Percentiles rank a stretch among this genome's conserved stretches.
Evolutionary conservation across 1,140 invertebrate genomes (phyloP).

Genomic region (Aleiodes sp.): DNA sequence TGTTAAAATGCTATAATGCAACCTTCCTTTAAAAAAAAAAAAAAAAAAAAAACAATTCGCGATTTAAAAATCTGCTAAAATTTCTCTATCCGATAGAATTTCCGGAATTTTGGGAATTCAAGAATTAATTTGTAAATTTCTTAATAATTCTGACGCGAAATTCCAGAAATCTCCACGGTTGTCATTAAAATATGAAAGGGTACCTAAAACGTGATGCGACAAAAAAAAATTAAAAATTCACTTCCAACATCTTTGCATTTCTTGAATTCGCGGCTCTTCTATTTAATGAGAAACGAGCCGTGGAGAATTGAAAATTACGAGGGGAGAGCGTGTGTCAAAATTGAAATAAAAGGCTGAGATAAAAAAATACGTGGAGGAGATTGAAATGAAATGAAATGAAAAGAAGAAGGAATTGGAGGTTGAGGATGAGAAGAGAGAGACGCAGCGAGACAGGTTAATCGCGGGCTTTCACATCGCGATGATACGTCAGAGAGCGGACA

Average conservation of each 20-base stretch:
- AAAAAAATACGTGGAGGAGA: not conserved
- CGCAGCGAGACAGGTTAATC: constrained; percentile 38
- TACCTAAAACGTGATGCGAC: not conserved
- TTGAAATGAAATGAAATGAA: not conserved
- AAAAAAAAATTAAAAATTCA: not conserved
- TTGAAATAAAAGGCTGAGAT: not conserved
- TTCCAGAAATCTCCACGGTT: constrained; percentile 5
- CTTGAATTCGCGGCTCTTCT: not conserved
- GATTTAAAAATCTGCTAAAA: no score
- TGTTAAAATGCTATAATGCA: no score
- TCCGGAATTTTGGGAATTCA: no score
- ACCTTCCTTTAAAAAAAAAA: no score
- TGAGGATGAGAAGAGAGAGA: constrained; percentile 10
- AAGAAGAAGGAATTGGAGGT: constrained; percentile 1
- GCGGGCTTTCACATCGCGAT: constrained; percentile 26
- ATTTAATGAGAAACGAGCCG: constrained; percentile 7
- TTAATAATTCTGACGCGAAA: no score
- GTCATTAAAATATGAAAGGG: not conserved
- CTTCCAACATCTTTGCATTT: not conserved
- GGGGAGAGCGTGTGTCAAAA: not conserved
- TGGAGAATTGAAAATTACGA: constrained; percentile 23
- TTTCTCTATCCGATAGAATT: no score
- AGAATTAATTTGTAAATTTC: no score
- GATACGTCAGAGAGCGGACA: constrained; percentile 25
- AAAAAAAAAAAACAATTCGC: no score